Evolutionary conservation across 1,140 invertebrate species (phyloP).

Genomic region (Elymnias hypermnestra): DNA sequence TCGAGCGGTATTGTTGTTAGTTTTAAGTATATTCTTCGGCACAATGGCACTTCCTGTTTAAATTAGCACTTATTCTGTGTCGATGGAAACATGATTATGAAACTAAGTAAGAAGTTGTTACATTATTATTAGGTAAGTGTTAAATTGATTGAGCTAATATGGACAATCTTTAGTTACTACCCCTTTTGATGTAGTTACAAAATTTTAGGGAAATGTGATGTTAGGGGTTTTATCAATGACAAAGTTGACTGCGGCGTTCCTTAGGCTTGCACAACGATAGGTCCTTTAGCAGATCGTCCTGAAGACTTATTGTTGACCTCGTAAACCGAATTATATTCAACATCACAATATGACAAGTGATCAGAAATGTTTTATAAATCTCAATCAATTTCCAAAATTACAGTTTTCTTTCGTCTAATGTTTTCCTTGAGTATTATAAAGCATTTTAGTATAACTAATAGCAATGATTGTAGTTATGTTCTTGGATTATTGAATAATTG

Average conservation of each 20-base stretch:
- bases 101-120: constrained; percentile 74
- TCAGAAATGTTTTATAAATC: constrained; percentile 56
- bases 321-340: constrained; percentile 33
- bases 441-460: constrained; percentile 58
- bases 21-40: constrained; percentile 73
- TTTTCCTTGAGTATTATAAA: constrained; percentile 64
- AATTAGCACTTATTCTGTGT: constrained; percentile 76
- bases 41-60: constrained; percentile 75
- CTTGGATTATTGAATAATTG: constrained; percentile 34
- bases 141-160: constrained; percentile 74
- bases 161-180: constrained; percentile 75
- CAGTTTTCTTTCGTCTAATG: constrained; percentile 38
- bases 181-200: constrained; percentile 67
- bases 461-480: constrained; percentile 39
- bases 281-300: constrained; percentile 27
- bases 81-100: constrained; percentile 73
- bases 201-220: constrained; percentile 70
- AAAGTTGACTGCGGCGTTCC: constrained; percentile 69
- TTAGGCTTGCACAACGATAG: constrained; percentile 35
- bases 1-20: constrained; percentile 74
- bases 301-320: constrained; percentile 31
- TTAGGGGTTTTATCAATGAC: constrained; percentile 75
- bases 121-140: constrained; percentile 76
- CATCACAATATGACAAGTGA: constrained; percentile 49
- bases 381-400: constrained; percentile 39